These are phyloP conservation scores for Sula dactylatra DNA, from an alignment of 2,113 vertebrate genomes.

Conservation along the genomic window DNA sequence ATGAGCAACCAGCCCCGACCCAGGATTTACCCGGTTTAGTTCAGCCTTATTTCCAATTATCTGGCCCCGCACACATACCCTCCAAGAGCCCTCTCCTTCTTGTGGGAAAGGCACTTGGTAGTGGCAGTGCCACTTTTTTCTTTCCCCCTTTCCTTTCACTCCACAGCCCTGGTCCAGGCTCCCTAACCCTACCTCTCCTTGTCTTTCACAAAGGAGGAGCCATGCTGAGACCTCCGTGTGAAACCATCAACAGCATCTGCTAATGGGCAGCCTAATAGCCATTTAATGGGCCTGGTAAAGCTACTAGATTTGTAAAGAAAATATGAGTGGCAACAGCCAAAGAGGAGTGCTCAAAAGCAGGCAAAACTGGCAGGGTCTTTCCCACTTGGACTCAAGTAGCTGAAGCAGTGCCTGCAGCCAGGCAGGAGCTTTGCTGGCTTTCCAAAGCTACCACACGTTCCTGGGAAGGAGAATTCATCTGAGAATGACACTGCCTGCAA, in stretches of 20 bases:
- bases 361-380: slow-evolving; percentile 20
- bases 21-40: background rate
- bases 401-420: background rate
- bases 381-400: background rate
- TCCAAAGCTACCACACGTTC: background rate
- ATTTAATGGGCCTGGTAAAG: slow-evolving; percentile 63
- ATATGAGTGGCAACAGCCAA: slow-evolving; percentile 60
- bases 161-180: background rate
- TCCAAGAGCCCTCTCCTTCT: background rate
- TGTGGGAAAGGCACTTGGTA: background rate
- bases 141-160: background rate
- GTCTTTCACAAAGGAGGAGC: background rate
- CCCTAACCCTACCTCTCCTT: background rate
- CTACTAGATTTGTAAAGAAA: slow-evolving; percentile 68
- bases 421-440: background rate
- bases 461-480: background rate
- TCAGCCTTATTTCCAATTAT: background rate
- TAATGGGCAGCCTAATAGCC: slow-evolving; percentile 70
- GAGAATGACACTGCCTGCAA: background rate
- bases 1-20: background rate
- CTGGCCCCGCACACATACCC: too few relatives aligned
- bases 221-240: slow-evolving; percentile 35
- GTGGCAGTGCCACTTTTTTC: background rate
- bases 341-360: background rate
- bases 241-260: slow-evolving; percentile 64